phyloP scores from a whole-genome alignment of 2,888 invertebrate species.

The Drosophila hamatofila region DNA sequence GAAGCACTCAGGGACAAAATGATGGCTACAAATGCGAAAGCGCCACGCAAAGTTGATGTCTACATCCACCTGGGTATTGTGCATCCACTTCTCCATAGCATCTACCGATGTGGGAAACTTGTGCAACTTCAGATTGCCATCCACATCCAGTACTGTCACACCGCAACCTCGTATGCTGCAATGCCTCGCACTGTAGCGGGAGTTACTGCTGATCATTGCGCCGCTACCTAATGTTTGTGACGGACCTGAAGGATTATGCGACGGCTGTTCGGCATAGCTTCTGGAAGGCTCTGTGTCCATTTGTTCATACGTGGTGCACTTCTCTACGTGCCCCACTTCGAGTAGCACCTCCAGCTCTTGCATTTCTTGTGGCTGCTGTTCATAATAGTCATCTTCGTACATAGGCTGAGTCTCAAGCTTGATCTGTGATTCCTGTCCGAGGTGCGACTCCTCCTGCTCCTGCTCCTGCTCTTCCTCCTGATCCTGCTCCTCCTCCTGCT shows the following conservation, averaged over 20 bases:
- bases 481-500: conserved; percentile 24
- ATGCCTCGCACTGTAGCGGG: conserved; percentile 53
- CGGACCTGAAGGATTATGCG: neutral
- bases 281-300: conserved; percentile 38
- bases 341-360: conserved; percentile 61
- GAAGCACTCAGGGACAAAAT: conserved; percentile 71
- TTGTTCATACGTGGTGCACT: conserved; percentile 64
- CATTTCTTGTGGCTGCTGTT: conserved; percentile 43
- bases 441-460: neutral
- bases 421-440: conserved; percentile 52
- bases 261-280: conserved; percentile 24
- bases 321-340: conserved; percentile 72
- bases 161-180: conserved; percentile 69
- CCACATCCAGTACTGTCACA: conserved; percentile 50
- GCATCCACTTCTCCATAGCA: conserved; percentile 71
- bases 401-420: neutral
- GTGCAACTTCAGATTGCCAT: conserved; percentile 60
- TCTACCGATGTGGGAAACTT: conserved; percentile 65
- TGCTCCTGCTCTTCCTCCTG: conserved; percentile 18
- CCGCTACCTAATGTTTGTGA: neutral
- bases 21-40: conserved; percentile 75
- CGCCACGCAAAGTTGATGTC: conserved; percentile 66
- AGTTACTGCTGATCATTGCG: conserved; percentile 8
- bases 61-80: conserved; percentile 69
- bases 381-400: conserved; percentile 10